Evolutionary conservation across 2,888 invertebrate genomes (phyloP).

Genomic region (Taphrorychus bicolor): DNA sequence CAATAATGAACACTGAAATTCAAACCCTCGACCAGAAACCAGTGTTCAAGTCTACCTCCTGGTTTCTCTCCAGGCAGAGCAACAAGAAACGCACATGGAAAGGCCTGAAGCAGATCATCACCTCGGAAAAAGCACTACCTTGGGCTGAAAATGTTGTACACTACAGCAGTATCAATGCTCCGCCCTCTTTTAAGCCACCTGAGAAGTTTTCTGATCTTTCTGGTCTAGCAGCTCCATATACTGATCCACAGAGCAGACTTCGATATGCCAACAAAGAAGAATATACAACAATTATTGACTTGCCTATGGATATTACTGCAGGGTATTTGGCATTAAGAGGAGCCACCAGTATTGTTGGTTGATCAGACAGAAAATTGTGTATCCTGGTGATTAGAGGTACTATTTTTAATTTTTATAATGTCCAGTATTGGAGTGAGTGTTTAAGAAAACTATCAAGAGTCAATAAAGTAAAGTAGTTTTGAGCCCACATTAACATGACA

Average conservation of each 20-base stretch:
- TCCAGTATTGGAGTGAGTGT: no score
- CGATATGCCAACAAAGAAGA: slow-evolving; percentile 87
- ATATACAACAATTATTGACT: slow-evolving; percentile 81
- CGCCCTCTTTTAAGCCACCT: slow-evolving; percentile 88
- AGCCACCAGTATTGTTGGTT: slow-evolving; percentile 76
- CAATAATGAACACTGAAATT: slow-evolving; percentile 27
- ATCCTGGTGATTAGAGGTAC: background rate
- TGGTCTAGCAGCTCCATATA: slow-evolving; percentile 84
- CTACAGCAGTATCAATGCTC: slow-evolving; percentile 89
- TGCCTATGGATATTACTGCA: slow-evolving; percentile 92
- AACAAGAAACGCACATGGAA: slow-evolving; percentile 86
- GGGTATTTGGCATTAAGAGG: slow-evolving; percentile 88
- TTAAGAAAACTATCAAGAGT: no score
- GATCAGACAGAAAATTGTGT: background rate
- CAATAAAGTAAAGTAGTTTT: no score
- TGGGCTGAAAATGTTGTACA: slow-evolving; percentile 81
- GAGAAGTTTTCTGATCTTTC: slow-evolving; percentile 95
- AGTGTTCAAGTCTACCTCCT: slow-evolving; percentile 55
- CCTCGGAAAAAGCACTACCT: slow-evolving; percentile 78
- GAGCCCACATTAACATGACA: no score
- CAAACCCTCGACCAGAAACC: slow-evolving; percentile 50
- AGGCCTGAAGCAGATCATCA: slow-evolving; percentile 86
- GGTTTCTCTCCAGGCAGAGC: slow-evolving; percentile 64
- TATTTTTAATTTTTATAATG: no score
- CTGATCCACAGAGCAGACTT: slow-evolving; percentile 89